A percentile compares a stretch with the other conserved stretches of the same genome.
phyloP scores from a whole-genome alignment of 1,140 invertebrate genomes.

The Magallana gigas region DNA sequence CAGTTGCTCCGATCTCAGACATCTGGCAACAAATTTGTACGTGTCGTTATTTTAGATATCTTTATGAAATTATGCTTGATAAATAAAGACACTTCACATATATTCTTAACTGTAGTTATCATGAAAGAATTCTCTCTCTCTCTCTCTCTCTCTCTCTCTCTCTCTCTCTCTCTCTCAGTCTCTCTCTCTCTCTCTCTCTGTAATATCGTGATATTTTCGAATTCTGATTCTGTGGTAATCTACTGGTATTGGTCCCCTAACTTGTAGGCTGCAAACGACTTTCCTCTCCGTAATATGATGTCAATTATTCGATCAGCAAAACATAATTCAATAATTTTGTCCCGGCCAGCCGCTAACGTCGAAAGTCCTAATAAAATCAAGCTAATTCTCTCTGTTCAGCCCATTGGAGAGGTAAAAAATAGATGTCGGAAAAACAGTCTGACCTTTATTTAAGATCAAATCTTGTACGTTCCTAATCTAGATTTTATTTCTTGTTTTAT shows the following conservation, averaged over 20 bases:
- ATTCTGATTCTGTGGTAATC: not conserved
- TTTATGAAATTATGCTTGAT: not conserved
- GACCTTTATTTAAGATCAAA: no score
- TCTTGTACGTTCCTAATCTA: no score
- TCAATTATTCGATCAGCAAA: conserved; percentile 36
- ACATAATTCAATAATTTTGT: conserved; percentile 26
- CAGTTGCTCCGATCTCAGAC: no score
- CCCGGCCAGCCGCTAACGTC: not conserved
- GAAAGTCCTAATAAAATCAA: conserved; percentile 15
- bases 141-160: conserved; percentile 27
- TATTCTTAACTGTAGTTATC: no score
- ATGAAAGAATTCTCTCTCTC: not conserved
- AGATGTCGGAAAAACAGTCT: not conserved
- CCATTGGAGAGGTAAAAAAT: not conserved
- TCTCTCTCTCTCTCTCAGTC: conserved; percentile 20
- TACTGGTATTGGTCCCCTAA: not conserved
- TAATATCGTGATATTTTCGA: not conserved
- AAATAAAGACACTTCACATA: not conserved
- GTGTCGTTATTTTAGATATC: no score
- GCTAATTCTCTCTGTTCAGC: not conserved
- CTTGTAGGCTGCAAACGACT: not conserved
- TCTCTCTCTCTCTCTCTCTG: not conserved
- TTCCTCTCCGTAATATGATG: not conserved
- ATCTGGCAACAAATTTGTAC: no score
- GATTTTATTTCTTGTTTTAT: no score